phyloP scores from a whole-genome alignment of 2,113 vertebrate genomes.

The Myotis brandtii region DNA sequence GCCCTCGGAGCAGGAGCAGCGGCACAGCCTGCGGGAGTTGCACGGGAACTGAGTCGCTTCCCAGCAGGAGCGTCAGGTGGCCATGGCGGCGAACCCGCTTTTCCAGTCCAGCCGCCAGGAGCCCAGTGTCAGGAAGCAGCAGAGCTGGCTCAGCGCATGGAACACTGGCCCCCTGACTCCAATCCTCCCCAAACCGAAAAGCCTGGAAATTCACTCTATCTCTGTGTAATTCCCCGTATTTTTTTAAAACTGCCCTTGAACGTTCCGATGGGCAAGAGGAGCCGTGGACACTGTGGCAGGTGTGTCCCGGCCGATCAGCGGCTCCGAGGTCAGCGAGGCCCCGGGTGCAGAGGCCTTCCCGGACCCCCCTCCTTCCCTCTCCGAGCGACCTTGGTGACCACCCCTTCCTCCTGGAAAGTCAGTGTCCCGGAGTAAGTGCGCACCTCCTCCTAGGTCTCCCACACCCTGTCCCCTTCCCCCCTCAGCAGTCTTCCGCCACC shows the following conservation, averaged over 20 bases:
- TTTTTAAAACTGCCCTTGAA: background rate
- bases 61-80: too few species aligned
- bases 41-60: rapidly evolving
- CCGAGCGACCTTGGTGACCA: background rate
- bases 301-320: rapidly evolving
- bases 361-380: background rate
- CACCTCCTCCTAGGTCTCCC: background rate
- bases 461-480: rapidly evolving
- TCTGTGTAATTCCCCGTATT: rapidly evolving
- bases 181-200: background rate
- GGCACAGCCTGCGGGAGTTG: rapidly evolving
- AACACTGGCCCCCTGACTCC: too few species aligned
- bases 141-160: background rate
- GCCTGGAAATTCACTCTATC: background rate
- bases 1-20: rapidly evolving
- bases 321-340: background rate
- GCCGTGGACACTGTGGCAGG: rapidly evolving
- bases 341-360: background rate
- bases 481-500: too few species aligned
- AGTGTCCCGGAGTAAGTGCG: rapidly evolving
- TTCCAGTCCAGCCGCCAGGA: background rate
- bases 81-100: rapidly evolving
- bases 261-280: background rate
- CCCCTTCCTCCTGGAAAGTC: background rate
- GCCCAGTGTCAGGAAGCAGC: background rate